Evolutionary conservation across 2,797 vertebrate species (phyloP).

Genomic region (Gallinago nigripennis): DNA sequence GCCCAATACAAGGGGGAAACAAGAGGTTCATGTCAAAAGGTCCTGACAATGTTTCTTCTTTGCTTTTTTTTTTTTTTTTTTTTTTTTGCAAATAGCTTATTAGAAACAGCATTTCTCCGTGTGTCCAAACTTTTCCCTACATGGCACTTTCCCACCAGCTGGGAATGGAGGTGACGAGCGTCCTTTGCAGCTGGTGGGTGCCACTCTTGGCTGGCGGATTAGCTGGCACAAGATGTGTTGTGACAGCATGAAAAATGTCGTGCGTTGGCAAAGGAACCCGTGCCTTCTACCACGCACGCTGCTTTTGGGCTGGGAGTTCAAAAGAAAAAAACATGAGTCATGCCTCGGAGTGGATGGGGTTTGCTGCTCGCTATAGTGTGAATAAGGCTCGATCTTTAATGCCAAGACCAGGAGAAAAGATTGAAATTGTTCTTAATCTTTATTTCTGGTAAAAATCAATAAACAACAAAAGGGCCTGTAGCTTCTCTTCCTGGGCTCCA

Average conservation of each 20-base stretch:
- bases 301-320: constrained; percentile 60
- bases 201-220: constrained; percentile 31
- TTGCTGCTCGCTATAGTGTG: constrained; percentile 55
- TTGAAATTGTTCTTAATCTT: constrained; percentile 37
- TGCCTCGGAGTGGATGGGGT: constrained; percentile 57
- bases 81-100: not conserved
- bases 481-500: not conserved
- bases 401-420: constrained; percentile 30
- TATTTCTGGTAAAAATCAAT: constrained; percentile 43
- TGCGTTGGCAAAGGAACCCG: constrained; percentile 64
- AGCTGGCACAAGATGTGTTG: constrained; percentile 47
- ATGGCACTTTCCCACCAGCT: not conserved
- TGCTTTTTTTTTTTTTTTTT: fast-evolving
- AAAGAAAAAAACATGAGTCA: constrained; percentile 65
- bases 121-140: not conserved
- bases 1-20: fast-evolving
- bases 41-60: fast-evolving
- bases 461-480: not conserved
- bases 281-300: constrained; percentile 33
- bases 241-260: constrained; percentile 67
- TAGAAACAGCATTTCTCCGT: constrained; percentile 15
- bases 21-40: not conserved
- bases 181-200: constrained; percentile 60
- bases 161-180: constrained; percentile 49
- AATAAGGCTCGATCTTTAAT: constrained; percentile 58